Evolutionary conservation across 2,797 vertebrate species (phyloP).

Genomic region (Hybognathus amarus): DNA sequence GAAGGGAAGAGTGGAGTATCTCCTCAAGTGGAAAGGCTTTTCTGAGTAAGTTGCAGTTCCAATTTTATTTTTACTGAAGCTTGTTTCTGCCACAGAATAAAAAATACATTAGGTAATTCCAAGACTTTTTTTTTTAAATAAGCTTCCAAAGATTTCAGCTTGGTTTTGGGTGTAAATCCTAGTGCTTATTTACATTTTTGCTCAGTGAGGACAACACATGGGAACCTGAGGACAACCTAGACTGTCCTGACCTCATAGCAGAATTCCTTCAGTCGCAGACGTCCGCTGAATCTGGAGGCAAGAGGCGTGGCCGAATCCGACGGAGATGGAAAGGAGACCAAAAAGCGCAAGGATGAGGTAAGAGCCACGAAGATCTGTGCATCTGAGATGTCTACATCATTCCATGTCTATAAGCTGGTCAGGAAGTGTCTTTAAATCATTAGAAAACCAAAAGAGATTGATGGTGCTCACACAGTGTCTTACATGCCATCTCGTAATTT

Average conservation of each 20-base stretch:
- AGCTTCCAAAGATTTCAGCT: neutral
- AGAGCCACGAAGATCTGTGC: conserved; percentile 61
- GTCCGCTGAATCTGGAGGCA: conserved; percentile 84
- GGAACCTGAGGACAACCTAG: conserved; percentile 98
- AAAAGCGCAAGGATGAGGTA: conserved; percentile 97
- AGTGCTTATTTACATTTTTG: neutral
- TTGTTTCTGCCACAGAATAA: neutral
- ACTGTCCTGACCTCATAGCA: conserved; percentile 96
- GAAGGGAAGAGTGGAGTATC: conserved; percentile 94
- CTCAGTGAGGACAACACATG: conserved; percentile 96
- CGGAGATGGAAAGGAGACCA: conserved; percentile 89
- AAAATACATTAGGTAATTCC: neutral
- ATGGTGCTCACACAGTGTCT: conserved; percentile 57
- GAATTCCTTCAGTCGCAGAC: conserved; percentile 97
- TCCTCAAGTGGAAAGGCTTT: conserved; percentile 99
- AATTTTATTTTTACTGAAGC: neutral
- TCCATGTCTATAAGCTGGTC: conserved; percentile 39
- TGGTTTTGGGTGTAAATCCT: neutral
- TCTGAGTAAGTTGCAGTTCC: conserved; percentile 87
- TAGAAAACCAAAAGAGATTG: conserved; percentile 51
- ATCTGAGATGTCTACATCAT: conserved; percentile 27
- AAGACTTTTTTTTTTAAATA: neutral
- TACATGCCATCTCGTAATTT: conserved; percentile 71
- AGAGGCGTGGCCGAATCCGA: conserved; percentile 89
- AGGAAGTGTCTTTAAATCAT: conserved; percentile 49